Evolutionary conservation across 2,797 vertebrate genomes (phyloP).

Genomic region (Peromyscus eremicus): DNA sequence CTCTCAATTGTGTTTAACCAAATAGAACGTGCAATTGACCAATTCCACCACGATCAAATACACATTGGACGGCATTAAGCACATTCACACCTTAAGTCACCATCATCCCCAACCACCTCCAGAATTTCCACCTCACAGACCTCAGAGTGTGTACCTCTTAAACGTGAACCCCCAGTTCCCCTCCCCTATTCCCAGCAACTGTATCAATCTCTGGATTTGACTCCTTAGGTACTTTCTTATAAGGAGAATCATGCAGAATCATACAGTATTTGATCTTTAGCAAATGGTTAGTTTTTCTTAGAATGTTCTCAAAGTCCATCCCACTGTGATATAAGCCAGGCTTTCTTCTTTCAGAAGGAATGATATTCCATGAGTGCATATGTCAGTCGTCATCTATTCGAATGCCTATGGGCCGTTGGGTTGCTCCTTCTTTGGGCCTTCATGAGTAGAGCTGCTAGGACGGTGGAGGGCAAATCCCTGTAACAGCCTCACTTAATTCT

Average conservation of each 20-base stretch:
- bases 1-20: background rate
- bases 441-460: background rate
- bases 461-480: background rate
- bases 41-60: background rate
- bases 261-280: background rate
- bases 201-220: background rate
- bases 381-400: background rate
- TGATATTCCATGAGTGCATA: background rate
- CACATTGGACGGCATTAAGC: background rate
- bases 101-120: background rate
- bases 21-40: background rate
- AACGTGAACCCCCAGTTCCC: accelerated
- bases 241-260: background rate
- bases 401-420: background rate
- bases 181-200: background rate
- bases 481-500: background rate
- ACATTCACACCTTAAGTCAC: no score
- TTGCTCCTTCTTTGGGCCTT: background rate
- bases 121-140: background rate
- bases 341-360: constrained; percentile 18
- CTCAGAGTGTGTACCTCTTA: background rate
- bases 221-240: background rate
- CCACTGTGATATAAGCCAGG: background rate
- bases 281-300: background rate
- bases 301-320: background rate